Conservation (phyloP, 2,888 invertebrate genomes). For the Conomelus anceps region DNA sequence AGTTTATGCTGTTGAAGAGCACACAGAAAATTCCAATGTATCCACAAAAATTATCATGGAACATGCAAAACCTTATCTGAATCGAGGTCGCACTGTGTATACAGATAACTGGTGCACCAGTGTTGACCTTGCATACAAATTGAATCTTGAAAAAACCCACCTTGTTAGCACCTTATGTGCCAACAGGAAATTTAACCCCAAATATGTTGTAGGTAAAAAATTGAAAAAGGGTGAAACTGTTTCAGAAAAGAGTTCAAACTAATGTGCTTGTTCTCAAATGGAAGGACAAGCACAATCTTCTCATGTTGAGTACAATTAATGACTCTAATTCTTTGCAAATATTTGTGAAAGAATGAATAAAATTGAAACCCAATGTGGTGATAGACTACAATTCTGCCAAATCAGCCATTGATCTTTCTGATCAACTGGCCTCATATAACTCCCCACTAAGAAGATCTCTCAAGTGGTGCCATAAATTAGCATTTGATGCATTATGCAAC, state of each 20-base stretch:
- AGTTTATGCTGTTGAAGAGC: constrained; percentile 4
- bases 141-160: constrained; percentile 9
- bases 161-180: constrained; percentile 12
- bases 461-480: background rate
- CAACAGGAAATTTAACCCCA: background rate
- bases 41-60: constrained; percentile 11
- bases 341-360: too few relatives aligned
- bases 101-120: constrained; percentile 20
- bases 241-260: too few relatives aligned
- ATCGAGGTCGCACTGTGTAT: background rate
- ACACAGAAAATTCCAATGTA: background rate
- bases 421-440: too few relatives aligned
- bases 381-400: too few relatives aligned
- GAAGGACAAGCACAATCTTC: background rate
- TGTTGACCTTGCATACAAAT: constrained; percentile 11
- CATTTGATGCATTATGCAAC: background rate
- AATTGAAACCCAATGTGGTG: background rate
- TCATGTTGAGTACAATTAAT: background rate
- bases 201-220: too few relatives aligned
- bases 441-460: too few relatives aligned
- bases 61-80: constrained; percentile 1
- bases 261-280: background rate
- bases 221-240: too few relatives aligned
- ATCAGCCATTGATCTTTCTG: too few relatives aligned
- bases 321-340: background rate